Conservation (phyloP, 2,113 vertebrate genomes). For the Atlantisia rogersi region DNA sequence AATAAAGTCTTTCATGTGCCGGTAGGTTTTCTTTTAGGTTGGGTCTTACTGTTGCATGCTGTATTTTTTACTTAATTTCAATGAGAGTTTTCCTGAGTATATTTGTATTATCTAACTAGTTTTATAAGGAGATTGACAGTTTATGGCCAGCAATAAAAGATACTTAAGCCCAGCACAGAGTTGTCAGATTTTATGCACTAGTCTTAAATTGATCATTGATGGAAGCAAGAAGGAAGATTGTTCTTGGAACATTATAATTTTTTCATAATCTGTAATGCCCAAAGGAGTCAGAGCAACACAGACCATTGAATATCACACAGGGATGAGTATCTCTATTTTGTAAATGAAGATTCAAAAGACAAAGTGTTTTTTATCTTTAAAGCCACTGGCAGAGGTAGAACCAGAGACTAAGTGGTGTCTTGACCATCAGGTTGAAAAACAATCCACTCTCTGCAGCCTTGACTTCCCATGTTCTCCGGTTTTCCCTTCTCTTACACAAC, state of each 20-base stretch:
- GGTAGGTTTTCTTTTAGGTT: background rate
- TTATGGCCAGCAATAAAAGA: constrained; percentile 15
- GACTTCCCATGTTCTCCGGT: background rate
- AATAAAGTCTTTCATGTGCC: background rate
- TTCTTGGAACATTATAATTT: background rate
- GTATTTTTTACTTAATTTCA: constrained; percentile 1
- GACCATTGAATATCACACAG: background rate
- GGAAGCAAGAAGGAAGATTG: background rate
- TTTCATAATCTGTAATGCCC: background rate
- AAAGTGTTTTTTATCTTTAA: background rate
- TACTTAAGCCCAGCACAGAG: background rate
- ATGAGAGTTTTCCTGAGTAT: background rate
- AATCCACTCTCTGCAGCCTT: background rate
- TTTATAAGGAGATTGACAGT: constrained; percentile 3
- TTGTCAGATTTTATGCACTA: background rate
- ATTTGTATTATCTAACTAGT: background rate
- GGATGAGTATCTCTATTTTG: background rate
- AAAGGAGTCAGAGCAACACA: background rate
- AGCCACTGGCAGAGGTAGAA: background rate
- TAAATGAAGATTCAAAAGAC: background rate
- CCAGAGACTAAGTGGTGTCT: background rate
- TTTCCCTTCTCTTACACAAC: background rate
- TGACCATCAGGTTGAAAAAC: background rate
- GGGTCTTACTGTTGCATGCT: background rate
- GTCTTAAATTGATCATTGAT: background rate